A percentile compares a stretch with the other conserved stretches of the same genome.
phyloP scores from a whole-genome alignment of 2,888 invertebrate genomes.

The Eretmocerus hayati region DNA sequence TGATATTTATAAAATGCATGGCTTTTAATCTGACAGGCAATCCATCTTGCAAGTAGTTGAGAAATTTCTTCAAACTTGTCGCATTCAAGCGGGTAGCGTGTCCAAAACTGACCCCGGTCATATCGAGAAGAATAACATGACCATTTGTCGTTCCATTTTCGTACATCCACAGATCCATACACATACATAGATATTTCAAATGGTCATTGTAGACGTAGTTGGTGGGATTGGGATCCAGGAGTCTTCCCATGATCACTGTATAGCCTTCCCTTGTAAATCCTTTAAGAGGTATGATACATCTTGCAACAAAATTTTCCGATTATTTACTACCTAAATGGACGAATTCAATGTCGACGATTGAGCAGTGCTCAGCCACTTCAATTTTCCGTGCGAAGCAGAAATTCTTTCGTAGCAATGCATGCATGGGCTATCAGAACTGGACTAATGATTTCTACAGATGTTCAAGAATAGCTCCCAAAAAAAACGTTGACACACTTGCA shows the following conservation, averaged over 20 bases:
- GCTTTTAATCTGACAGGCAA: slow-evolving; percentile 34
- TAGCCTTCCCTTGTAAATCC: slow-evolving; percentile 52
- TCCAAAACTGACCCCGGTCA: slow-evolving; percentile 53
- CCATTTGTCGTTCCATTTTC: slow-evolving; percentile 55
- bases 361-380: no score
- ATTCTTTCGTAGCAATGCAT: no score
- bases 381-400: no score
- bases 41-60: no score
- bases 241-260: slow-evolving; percentile 49
- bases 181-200: slow-evolving; percentile 8
- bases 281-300: slow-evolving; percentile 39
- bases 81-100: slow-evolving; percentile 59
- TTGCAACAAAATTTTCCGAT: no score
- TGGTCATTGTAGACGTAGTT: slow-evolving; percentile 52
- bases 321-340: no score
- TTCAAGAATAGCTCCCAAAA: no score
- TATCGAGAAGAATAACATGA: slow-evolving; percentile 55
- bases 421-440: no score
- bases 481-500: no score
- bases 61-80: slow-evolving; percentile 28
- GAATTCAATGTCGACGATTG: no score
- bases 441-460: no score
- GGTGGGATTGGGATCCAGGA: slow-evolving; percentile 54
- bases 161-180: slow-evolving; percentile 50
- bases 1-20: slow-evolving; percentile 63